Percentiles rank a stretch among this genome's conserved stretches.
These are phyloP conservation scores for Aphelenchoides fujianensis DNA, from an alignment of 1,140 invertebrate species.

Conservation along the genomic window DNA sequence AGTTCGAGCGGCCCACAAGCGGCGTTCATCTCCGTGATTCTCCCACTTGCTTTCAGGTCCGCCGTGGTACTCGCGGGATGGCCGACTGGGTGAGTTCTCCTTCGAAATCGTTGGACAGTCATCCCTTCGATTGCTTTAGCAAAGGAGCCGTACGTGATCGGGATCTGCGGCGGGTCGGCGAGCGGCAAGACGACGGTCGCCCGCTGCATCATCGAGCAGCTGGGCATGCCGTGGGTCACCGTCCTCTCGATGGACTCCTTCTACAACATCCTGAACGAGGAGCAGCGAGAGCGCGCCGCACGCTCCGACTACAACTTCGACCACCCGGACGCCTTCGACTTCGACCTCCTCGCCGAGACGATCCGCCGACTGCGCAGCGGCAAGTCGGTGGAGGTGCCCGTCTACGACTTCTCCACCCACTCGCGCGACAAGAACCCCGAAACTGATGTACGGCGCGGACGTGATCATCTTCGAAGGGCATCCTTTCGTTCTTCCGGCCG, in stretches of 20 bases:
- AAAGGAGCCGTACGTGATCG: slow-evolving; percentile 91
- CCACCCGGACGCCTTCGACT: slow-evolving; percentile 98
- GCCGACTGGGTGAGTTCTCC: no score
- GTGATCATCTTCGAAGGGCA: slow-evolving; percentile 99
- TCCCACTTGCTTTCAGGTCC: no score
- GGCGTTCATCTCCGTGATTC: no score
- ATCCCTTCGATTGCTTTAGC: no score
- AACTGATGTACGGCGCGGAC: slow-evolving; percentile 99
- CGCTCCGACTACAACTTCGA: slow-evolving; percentile 97
- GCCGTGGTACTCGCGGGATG: slow-evolving; percentile 39
- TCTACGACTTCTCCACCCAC: slow-evolving; percentile 97
- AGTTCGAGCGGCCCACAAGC: no score
- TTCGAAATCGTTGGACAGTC: no score
- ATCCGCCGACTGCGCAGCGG: slow-evolving; percentile 85
- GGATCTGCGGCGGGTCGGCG: slow-evolving; percentile 95
- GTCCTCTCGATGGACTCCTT: slow-evolving; percentile 98
- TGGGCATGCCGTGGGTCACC: slow-evolving; percentile 97
- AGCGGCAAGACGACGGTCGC: slow-evolving; percentile 98
- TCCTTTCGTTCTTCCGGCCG: slow-evolving; percentile 85
- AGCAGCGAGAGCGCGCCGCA: slow-evolving; percentile 81
- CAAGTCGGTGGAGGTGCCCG: slow-evolving; percentile 85
- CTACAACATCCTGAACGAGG: slow-evolving; percentile 79
- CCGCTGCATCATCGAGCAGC: slow-evolving; percentile 89
- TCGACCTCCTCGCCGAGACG: slow-evolving; percentile 81
- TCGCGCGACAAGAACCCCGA: slow-evolving; percentile 81